Percentiles rank a stretch among this genome's conserved stretches.
Conservation (phyloP, 2,113 vertebrate genomes). For the Glaucomys volans region DNA sequence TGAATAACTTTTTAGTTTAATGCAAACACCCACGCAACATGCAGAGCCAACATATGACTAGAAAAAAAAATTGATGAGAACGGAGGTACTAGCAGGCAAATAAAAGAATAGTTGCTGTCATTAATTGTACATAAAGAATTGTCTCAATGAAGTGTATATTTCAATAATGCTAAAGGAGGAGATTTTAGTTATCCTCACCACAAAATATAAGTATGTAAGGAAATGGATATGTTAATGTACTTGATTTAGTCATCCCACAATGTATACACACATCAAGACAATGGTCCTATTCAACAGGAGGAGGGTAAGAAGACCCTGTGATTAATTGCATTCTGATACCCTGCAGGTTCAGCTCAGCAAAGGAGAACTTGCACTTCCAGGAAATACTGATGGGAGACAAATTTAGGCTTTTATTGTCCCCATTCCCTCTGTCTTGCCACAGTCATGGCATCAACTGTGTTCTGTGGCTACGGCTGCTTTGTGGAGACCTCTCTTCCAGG, state of each 20-base stretch:
- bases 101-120: not conserved
- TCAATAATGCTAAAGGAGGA: not conserved
- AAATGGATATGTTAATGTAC: not conserved
- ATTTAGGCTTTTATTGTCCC: not conserved
- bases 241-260: not conserved
- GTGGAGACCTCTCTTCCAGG: not conserved
- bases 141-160: not conserved
- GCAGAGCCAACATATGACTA: not conserved
- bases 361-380: no score
- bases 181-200: not conserved
- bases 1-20: not conserved
- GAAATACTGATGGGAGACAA: not conserved
- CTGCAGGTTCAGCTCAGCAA: no score
- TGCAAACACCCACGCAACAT: no score
- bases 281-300: no score
- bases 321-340: no score
- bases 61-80: not conserved
- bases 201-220: not conserved
- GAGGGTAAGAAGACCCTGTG: no score
- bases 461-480: not conserved
- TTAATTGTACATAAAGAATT: not conserved
- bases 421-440: not conserved
- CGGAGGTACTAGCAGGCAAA: not conserved
- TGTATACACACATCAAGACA: no score
- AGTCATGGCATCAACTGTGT: not conserved